These are phyloP conservation scores for Stegostoma tigrinum DNA, from an alignment of 2,113 vertebrate genomes.

Conservation along the genomic window DNA sequence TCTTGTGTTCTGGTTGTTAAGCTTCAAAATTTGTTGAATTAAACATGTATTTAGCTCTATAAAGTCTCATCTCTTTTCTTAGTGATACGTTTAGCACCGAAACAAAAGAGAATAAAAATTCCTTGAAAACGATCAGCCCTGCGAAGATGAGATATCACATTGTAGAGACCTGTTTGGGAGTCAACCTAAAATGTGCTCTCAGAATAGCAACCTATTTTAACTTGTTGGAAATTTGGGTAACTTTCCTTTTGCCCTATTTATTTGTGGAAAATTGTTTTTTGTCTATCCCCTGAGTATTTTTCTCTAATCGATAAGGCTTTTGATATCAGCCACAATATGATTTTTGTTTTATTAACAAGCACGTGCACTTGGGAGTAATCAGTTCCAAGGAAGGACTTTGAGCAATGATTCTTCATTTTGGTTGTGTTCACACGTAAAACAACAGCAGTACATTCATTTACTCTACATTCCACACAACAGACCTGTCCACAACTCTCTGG, in stretches of 20 bases:
- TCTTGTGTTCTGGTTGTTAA: background rate
- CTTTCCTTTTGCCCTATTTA: background rate
- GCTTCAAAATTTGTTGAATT: background rate
- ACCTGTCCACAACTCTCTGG: background rate
- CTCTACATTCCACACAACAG: background rate
- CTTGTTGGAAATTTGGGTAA: background rate
- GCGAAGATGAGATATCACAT: background rate
- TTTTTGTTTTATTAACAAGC: background rate
- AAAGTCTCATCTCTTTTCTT: background rate
- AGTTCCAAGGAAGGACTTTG: background rate
- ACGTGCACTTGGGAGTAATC: background rate
- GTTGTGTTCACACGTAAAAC: background rate
- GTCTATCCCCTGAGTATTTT: background rate
- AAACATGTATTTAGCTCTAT: background rate
- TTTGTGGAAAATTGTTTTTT: background rate
- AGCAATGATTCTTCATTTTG: background rate
- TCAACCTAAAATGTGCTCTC: background rate
- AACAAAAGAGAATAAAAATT: background rate
- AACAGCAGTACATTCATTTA: background rate
- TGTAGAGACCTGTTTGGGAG: background rate
- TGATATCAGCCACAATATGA: background rate
- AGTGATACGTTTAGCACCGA: background rate
- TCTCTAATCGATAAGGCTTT: background rate
- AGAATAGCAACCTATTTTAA: background rate
- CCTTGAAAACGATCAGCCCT: background rate